Base-by-base conservation (phyloP, 2,888 invertebrate species). In the Galerucella calmariensis region DNA sequence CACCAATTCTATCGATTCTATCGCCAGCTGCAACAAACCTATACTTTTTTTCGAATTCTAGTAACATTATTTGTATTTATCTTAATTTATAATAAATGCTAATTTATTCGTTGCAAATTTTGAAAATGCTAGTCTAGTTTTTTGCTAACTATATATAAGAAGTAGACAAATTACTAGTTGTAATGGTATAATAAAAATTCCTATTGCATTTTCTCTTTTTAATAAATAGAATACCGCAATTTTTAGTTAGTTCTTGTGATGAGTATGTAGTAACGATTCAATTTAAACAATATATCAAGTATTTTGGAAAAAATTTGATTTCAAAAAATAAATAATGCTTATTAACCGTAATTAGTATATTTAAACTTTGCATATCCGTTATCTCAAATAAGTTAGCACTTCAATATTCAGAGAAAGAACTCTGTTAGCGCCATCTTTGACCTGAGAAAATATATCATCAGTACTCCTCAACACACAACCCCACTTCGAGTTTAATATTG, bases 401-500 rank as follows among this genome's bases (percentile, higher is more conserved):
- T 61, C 14, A 27, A 41, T n/a, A 41, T 14, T 35, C n/a, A 35
- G 62, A 41, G 14, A 62, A 41, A 62, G n/a, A 62, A 62, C 35
- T 58, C 11, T n/a, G 35, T 62, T 41, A 61, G 56, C 11, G 41
- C 62, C 62, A n/a, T 62, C 35, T 62, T 62, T n/a, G 41, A 41
- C 41, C 5, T n/a, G 41, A 62, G 9, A 14, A 61, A 61, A 61
- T 61, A 61, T 61, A 61, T 59, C 58, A 59, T 35, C 35, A 35
- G 6, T 61, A 14, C 14, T 14, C 14, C 61, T 16, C 12, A 61
- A 61, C 2, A 24, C 12, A 35, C 2, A 63, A 63, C 20, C 63
- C 53, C 35, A 20, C 56, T 63, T 53, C 20, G 46, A 63, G 51
- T 63, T 63, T 56, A 63, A 56, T 65, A 35, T 66, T 16, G 44